A percentile compares a stretch with the other conserved stretches of the same genome.
Conservation (phyloP, 2,888 invertebrate genomes). For the Meta bourneti region DNA sequence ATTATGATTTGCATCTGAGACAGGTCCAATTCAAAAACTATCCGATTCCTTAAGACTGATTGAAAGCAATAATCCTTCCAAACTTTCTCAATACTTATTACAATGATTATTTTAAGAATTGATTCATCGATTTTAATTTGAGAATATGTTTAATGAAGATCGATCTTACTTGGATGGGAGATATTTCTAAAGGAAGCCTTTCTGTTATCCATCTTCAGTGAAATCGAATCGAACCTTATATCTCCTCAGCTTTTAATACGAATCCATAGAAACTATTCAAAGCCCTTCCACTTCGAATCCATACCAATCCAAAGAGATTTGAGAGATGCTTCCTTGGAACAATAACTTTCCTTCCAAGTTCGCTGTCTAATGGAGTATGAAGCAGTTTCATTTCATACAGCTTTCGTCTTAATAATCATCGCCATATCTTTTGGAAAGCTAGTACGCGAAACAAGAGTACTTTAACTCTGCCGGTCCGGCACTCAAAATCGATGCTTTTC, state of each 20-base stretch:
- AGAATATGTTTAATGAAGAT: slow-evolving; percentile 8
- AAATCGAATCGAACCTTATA: too few relatives aligned
- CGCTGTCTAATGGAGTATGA: slow-evolving; percentile 34
- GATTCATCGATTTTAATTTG: too few relatives aligned
- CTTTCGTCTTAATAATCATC: slow-evolving; percentile 12
- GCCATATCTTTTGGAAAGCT: slow-evolving; percentile 14
- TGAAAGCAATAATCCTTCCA: too few relatives aligned
- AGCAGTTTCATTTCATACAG: background rate
- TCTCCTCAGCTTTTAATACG: background rate
- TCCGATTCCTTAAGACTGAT: too few relatives aligned
- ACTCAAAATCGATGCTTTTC: slow-evolving; percentile 20
- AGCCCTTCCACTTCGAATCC: background rate
- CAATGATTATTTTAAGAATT: too few relatives aligned
- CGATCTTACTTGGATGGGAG: background rate
- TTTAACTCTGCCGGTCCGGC: background rate
- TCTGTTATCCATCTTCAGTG: background rate
- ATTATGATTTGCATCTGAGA: too few relatives aligned
- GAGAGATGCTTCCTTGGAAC: slow-evolving; percentile 25
- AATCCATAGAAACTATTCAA: background rate
- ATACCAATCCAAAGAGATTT: slow-evolving; percentile 10
- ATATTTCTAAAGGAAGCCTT: background rate
- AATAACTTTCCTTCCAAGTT: slow-evolving; percentile 28
- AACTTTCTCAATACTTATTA: too few relatives aligned
- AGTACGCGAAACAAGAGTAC: slow-evolving; percentile 6
- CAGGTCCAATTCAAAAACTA: too few relatives aligned